Evolutionary conservation across 2,113 vertebrate genomes (phyloP), one percentile per base, ranked within the genome.

Genomic region (Sialia sialis): DNA sequence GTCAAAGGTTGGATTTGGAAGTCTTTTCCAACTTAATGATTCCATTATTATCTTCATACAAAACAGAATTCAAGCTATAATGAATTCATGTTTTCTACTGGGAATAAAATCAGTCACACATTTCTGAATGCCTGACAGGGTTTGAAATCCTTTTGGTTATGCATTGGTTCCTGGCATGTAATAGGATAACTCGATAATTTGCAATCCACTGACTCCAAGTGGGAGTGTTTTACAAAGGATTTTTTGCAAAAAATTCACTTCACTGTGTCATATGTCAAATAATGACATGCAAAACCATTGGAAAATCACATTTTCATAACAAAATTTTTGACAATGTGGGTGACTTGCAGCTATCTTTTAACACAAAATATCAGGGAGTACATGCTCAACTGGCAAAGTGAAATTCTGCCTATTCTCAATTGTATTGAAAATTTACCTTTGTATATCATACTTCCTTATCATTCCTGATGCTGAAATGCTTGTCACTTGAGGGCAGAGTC

Each of bases 11-110:
- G 32, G 8, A 46, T 27, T 74, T 46, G 16, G 6, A 67, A 13
- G 7, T 52, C 9, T 81, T 67, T 66, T 66, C 23, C 32, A 67
- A 8, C 6, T 44, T 43, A 58, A 20, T n/a, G 27, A 23, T 73
- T 73, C 26, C 36, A 4, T 27, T 8, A 36, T 73, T 73, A 8
- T 20, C 10, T 76, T 93, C 14, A 55, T 81, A 59, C 8, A 26
- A 91, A 95, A 66, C 32, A 92, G 83, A 9, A 92, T 91, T 95
- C 30, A 82, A 95, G 22, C 9, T 62, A 30, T 81, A 88, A 93
- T 62, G 73, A 92, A 92, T 87, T 87, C 7, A 32, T 72, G 36
- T 62, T 90, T 88, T 86, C 38, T 62, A 54, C 32, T 56, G 70
- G 13, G 11, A 55, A 52, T 39, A 75, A 82, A 93, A 93, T 80